These are phyloP conservation scores for Heterocephalus glaber DNA, from an alignment of 2,113 vertebrate species.

Conservation along the genomic window DNA sequence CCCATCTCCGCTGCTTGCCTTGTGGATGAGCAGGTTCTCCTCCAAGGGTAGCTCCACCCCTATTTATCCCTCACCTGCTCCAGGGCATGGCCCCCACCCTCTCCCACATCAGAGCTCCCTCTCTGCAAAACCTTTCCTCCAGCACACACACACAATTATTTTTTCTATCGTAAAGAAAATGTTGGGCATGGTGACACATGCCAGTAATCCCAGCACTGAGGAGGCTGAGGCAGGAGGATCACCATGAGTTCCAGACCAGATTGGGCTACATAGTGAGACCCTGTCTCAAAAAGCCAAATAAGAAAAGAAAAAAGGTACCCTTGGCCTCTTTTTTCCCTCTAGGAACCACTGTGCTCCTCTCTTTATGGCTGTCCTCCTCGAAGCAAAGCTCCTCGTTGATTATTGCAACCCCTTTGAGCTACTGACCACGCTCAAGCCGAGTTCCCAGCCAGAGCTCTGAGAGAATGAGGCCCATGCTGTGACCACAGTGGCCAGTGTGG, in stretches of 20 bases:
- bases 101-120: not conserved
- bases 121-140: not conserved
- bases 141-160: not conserved
- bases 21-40: too few species aligned
- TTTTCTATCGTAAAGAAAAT: not conserved
- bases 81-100: not conserved
- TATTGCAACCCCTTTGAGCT: not conserved
- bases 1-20: too few species aligned
- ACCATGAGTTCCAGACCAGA: not conserved
- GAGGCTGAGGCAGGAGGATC: not conserved
- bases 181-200: not conserved
- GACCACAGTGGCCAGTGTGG: accelerated
- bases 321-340: not conserved
- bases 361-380: not conserved
- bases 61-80: too few species aligned
- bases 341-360: not conserved
- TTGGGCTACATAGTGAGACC: not conserved
- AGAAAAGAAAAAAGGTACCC: not conserved
- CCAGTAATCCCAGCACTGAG: not conserved
- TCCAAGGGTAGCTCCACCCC: too few species aligned
- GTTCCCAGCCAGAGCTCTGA: not conserved
- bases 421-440: not conserved
- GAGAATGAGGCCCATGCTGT: not conserved
- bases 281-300: not conserved
- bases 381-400: not conserved